Percentiles rank a stretch among this genome's conserved stretches.
Evolutionary conservation across 2,888 invertebrate species (phyloP).

Genomic region (Sceliomorpha sp.): DNA sequence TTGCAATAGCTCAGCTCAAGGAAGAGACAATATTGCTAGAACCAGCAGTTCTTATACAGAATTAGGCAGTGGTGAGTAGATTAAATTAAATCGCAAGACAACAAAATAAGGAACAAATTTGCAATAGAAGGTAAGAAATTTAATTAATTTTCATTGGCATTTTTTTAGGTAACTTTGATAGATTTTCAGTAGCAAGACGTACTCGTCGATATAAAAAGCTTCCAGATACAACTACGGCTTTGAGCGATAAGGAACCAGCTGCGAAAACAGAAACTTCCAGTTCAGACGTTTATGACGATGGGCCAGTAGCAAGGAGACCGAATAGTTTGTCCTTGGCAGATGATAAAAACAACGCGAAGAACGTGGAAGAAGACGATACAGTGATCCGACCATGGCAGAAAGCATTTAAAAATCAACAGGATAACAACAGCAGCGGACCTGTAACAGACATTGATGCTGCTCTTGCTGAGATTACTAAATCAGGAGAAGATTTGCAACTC

Average conservation of each 20-base stretch:
- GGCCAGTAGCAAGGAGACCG: slow-evolving; percentile 59
- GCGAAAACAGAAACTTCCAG: slow-evolving; percentile 28
- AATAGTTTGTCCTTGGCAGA: slow-evolving; percentile 64
- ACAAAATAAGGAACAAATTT: no score
- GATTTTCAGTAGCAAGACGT: slow-evolving; percentile 90
- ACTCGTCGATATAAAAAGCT: slow-evolving; percentile 89
- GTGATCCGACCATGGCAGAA: slow-evolving; percentile 86
- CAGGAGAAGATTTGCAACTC: slow-evolving; percentile 79
- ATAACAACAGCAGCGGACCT: slow-evolving; percentile 66
- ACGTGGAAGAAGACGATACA: slow-evolving; percentile 76
- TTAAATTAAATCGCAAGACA: not conserved
- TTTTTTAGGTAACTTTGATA: slow-evolving; percentile 87
- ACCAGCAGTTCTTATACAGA: slow-evolving; percentile 65
- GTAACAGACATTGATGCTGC: slow-evolving; percentile 75
- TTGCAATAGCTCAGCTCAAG: slow-evolving; percentile 70
- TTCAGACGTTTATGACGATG: slow-evolving; percentile 41
- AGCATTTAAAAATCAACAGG: slow-evolving; percentile 81
- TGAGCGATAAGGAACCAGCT: slow-evolving; percentile 24
- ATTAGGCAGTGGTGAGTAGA: slow-evolving; percentile 69
- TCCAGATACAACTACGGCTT: slow-evolving; percentile 70
- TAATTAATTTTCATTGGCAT: no score
- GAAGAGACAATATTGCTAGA: slow-evolving; percentile 61
- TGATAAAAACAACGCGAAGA: slow-evolving; percentile 74
- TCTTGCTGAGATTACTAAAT: slow-evolving; percentile 75
- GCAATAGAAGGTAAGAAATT: no score